phyloP scores from a whole-genome alignment of 2,888 invertebrate species.

The Saturnia pavonia region DNA sequence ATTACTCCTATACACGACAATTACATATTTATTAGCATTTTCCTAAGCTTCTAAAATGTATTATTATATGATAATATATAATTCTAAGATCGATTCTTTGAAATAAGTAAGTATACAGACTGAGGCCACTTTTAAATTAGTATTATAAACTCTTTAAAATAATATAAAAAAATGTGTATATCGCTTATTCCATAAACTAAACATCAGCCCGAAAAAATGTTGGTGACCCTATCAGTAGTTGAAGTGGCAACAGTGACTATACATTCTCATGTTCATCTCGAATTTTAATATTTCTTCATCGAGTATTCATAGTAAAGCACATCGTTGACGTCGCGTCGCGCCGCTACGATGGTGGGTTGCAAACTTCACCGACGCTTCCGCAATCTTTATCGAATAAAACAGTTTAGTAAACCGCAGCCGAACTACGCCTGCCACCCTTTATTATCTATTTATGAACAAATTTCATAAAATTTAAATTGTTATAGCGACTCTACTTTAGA shows the following conservation, averaged over 20 bases:
- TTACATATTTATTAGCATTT: too few relatives aligned
- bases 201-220: background rate
- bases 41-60: too few relatives aligned
- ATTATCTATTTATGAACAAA: conserved; percentile 73
- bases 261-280: background rate
- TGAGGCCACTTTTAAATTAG: too few relatives aligned
- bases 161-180: too few relatives aligned
- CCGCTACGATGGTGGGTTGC: conserved; percentile 27
- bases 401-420: conserved; percentile 63
- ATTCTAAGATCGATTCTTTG: too few relatives aligned
- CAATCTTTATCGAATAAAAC: conserved; percentile 74
- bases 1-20: too few relatives aligned
- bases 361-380: conserved; percentile 47
- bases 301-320: conserved; percentile 27
- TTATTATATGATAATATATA: too few relatives aligned
- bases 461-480: conserved; percentile 52
- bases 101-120: too few relatives aligned
- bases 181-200: too few relatives aligned
- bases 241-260: background rate
- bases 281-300: conserved; percentile 21
- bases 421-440: conserved; percentile 52
- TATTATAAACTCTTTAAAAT: too few relatives aligned
- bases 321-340: conserved; percentile 5
- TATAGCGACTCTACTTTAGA: background rate
- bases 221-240: background rate